phyloP scores from a whole-genome alignment of 1,140 invertebrate species.

The Microplitis demolitor region DNA sequence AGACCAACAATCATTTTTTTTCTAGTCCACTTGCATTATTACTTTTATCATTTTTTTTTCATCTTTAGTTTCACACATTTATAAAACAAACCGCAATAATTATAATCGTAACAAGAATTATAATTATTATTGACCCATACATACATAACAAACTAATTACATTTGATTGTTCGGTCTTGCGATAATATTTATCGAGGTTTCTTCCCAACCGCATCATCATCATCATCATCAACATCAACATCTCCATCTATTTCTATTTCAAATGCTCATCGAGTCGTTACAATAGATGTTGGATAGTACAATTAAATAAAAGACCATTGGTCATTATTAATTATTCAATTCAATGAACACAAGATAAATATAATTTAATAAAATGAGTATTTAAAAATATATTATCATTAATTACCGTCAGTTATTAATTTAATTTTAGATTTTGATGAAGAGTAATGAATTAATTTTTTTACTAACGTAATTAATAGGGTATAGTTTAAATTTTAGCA shows the following conservation, averaged over 20 bases:
- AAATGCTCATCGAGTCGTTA: background rate
- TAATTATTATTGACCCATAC: too few relatives aligned
- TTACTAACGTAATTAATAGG: background rate
- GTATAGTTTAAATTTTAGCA: background rate
- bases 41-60: background rate
- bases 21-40: background rate
- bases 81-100: too few relatives aligned
- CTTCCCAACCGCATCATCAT: background rate
- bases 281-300: background rate
- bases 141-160: too few relatives aligned
- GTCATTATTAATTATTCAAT: background rate
- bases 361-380: background rate
- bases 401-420: background rate
- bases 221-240: too few relatives aligned
- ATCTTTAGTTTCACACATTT: background rate
- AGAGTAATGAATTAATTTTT: too few relatives aligned
- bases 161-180: background rate
- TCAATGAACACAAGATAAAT: background rate
- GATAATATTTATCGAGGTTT: background rate
- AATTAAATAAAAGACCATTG: background rate
- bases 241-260: background rate
- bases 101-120: too few relatives aligned
- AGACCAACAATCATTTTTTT: background rate
- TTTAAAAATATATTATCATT: too few relatives aligned
- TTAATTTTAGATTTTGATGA: background rate